These are phyloP conservation scores for Drosophila longiperda DNA, from an alignment of 2,888 invertebrate species.

Conservation along the genomic window DNA sequence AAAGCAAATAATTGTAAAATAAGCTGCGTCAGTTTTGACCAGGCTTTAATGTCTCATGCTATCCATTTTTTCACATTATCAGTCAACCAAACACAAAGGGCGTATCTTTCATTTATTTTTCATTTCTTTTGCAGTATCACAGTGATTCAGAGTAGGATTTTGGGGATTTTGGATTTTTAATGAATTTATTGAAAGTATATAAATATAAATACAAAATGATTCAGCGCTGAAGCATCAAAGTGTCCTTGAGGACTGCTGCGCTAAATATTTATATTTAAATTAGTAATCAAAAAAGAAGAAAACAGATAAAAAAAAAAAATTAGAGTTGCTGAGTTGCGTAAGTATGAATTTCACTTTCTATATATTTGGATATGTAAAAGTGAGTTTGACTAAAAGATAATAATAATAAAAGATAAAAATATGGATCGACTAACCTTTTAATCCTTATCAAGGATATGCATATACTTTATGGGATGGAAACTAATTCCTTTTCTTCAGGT, in stretches of 20 bases:
- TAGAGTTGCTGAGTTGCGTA: neutral
- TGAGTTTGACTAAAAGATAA: neutral
- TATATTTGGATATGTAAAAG: neutral
- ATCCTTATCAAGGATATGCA: neutral
- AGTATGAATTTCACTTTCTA: neutral
- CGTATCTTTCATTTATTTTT: conserved; percentile 1
- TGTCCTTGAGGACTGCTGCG: conserved; percentile 34
- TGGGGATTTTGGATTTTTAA: neutral
- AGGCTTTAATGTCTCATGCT: conserved; percentile 25
- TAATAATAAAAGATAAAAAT: too few relatives aligned
- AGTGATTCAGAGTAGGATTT: conserved; percentile 10
- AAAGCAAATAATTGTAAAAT: conserved; percentile 1
- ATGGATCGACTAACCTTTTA: neutral
- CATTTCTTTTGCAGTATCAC: neutral
- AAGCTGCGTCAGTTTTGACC: conserved; percentile 28
- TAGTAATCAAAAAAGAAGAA: neutral
- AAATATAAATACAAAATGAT: conserved; percentile 17
- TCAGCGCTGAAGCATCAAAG: conserved; percentile 14
- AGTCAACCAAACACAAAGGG: conserved; percentile 1
- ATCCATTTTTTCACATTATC: conserved; percentile 28
- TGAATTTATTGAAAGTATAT: neutral
- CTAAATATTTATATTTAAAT: neutral
- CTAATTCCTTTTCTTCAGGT: neutral
- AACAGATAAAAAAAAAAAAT: neutral
- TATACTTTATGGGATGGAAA: too few relatives aligned